phyloP scores from a whole-genome alignment of 2,113 vertebrate species.

The Apteryx owenii region DNA sequence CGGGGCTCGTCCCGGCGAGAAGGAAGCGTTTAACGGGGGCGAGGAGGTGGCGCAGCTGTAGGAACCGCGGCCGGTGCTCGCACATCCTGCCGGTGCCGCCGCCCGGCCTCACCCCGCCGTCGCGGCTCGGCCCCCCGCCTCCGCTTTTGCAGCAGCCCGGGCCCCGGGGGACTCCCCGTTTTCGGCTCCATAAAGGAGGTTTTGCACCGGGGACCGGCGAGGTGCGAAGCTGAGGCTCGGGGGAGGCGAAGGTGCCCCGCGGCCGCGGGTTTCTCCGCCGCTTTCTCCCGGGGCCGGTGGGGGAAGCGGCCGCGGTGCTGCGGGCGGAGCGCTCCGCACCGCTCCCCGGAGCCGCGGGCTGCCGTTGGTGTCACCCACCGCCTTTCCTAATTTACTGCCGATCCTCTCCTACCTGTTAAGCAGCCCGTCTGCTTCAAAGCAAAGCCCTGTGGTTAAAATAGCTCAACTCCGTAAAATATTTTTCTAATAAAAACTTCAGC shows the following conservation, averaged over 20 bases:
- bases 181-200: not conserved
- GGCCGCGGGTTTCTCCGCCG: not conserved
- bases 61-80: not conserved
- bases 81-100: not conserved
- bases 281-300: not conserved
- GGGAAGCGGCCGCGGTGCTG: not conserved
- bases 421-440: not conserved
- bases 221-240: not conserved
- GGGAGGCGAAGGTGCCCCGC: not conserved
- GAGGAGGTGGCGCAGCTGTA: not conserved
- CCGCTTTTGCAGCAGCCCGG: not conserved
- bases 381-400: not conserved
- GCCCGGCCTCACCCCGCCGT: not conserved
- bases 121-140: accelerated
- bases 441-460: not conserved
- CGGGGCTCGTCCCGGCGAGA: not conserved
- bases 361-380: not conserved
- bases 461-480: not conserved
- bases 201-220: not conserved
- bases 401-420: not conserved
- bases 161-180: too few species aligned
- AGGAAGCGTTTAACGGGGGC: not conserved
- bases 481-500: not conserved
- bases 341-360: too few species aligned
- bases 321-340: not conserved